Evolutionary conservation across 2,888 invertebrate species (phyloP).

Genomic region (Drosophila mayaguana): DNA sequence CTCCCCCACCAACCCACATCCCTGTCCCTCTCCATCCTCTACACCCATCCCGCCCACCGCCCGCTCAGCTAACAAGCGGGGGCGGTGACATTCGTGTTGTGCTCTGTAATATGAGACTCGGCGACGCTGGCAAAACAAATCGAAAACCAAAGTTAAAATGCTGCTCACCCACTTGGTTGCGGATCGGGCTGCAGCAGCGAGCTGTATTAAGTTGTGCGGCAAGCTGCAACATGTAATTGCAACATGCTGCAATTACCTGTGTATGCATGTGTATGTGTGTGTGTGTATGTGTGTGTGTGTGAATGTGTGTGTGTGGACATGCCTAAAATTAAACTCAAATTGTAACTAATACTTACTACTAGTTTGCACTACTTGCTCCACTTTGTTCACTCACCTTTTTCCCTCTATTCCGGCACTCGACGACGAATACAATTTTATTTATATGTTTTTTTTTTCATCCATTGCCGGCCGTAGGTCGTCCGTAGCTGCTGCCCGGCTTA

Average conservation of each 20-base stretch:
- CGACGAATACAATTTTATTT: slow-evolving; percentile 52
- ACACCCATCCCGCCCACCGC: neutral
- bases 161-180: slow-evolving; percentile 80
- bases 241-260: slow-evolving; percentile 27
- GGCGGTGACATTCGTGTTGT: slow-evolving; percentile 58
- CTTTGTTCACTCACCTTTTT: slow-evolving; percentile 43
- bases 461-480: slow-evolving; percentile 61
- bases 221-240: slow-evolving; percentile 33
- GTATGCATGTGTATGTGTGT: neutral
- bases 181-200: slow-evolving; percentile 47
- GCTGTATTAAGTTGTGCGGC: slow-evolving; percentile 39
- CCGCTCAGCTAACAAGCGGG: slow-evolving; percentile 16
- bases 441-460: slow-evolving; percentile 55
- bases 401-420: slow-evolving; percentile 9
- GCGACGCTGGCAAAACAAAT: slow-evolving; percentile 66
- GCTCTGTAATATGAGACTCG: slow-evolving; percentile 61
- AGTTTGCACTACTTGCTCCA: slow-evolving; percentile 49
- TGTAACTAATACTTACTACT: slow-evolving; percentile 71
- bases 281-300: neutral
- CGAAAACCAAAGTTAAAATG: slow-evolving; percentile 81
- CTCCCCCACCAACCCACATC: slow-evolving; percentile 9
- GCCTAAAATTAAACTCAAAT: slow-evolving; percentile 79
- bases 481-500: slow-evolving; percentile 66
- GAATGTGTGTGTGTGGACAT: slow-evolving; percentile 46
- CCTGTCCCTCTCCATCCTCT: neutral